Base-by-base conservation (phyloP, 2,888 invertebrate genomes). In the Platerodrilus igneus region DNA sequence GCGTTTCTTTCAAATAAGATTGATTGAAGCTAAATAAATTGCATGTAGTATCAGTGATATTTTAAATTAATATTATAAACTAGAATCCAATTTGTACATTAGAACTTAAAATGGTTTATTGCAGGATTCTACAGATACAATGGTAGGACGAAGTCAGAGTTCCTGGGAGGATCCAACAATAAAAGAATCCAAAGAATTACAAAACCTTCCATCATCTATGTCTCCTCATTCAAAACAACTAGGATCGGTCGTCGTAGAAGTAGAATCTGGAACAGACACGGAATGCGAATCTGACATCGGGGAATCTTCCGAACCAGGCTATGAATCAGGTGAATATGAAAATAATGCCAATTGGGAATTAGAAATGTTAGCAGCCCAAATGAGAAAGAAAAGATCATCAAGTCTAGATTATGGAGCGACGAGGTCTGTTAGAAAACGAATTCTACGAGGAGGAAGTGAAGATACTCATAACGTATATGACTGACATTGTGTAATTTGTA, bases 121-220 rank as follows among this genome's bases (percentile, higher is more conserved):
- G 14, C 39, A 65, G 66, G 66, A 66, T 39, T 67, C 67, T 2
- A 51, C 66, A 23, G 66, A 67, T 36, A 67, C 68, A 3, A 58
- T 64, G 4, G 72, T 75, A 47, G 61, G 62, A 16, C 51, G 47
- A 30, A 58, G 57, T 4, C 52, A 48, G 3, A 81, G 82, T 3
- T 81, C 83, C 3, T 84, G 83, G 83, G 83, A 85, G 48, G 81
- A 83, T 46, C 78, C 79, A 45, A 79, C 79, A 41, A 79, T 81
- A 52, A 79, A 79, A 49, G 85, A 84, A 53, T 77, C 76, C 10
- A 71, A 81, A 57, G 81, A 83, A 55, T 69, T 83, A 55, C 77
- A 79, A 52, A 82, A 83, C 50, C 66, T 83, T 13, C 78, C 81
- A 5, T 16, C 23, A 11, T 39, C 46, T n/a, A 28, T 46, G 3